A percentile compares a stretch with the other conserved stretches of the same genome.
These are phyloP conservation scores for Anhinga anhinga DNA, from an alignment of 2,113 vertebrate species.

Conservation along the genomic window DNA sequence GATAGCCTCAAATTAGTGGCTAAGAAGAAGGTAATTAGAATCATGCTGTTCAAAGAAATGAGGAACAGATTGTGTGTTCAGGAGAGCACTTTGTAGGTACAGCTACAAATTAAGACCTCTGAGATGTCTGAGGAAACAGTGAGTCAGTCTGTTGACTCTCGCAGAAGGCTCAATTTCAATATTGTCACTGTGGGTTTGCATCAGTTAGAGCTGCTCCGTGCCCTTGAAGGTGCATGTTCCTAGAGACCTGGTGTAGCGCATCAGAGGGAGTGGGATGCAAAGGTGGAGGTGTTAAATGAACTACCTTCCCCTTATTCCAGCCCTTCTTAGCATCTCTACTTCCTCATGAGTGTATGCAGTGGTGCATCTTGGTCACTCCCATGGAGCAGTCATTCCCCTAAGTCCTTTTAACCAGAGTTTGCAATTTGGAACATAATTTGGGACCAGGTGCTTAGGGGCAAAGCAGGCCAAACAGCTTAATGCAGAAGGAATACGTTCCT, in stretches of 20 bases:
- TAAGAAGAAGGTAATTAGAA: not conserved
- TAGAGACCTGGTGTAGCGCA: not conserved
- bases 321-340: not conserved
- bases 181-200: not conserved
- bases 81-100: not conserved
- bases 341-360: not conserved
- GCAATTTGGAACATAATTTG: not conserved
- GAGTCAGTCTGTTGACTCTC: not conserved
- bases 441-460: not conserved
- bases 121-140: not conserved
- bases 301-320: not conserved
- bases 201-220: not conserved
- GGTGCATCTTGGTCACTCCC: not conserved
- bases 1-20: not conserved
- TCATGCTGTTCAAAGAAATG: not conserved
- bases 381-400: not conserved
- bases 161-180: not conserved
- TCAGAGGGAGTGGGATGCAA: not conserved
- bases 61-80: not conserved
- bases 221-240: not conserved
- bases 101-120: not conserved
- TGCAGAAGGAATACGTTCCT: not conserved
- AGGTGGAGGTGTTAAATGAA: not conserved
- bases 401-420: not conserved
- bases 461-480: not conserved